phyloP scores from a whole-genome alignment of 23 tunicate species.

The Halocynthia roretzi region DNA sequence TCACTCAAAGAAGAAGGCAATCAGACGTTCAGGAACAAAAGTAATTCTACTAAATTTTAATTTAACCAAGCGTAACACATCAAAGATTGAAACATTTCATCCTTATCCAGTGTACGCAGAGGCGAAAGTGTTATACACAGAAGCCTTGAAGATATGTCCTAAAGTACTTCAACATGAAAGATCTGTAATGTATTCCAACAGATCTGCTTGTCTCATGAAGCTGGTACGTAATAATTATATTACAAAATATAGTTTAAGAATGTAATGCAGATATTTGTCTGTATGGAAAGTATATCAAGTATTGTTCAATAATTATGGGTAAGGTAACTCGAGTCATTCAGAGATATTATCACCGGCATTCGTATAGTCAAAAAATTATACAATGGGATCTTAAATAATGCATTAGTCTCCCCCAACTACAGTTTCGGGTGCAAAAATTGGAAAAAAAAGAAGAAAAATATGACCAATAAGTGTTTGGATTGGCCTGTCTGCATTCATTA shows the following conservation, averaged over 20 bases:
- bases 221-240: slow-evolving; percentile 2
- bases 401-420: no score
- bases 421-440: no score
- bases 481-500: no score
- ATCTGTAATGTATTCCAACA: slow-evolving; percentile 50
- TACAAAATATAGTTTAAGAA: not conserved
- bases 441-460: no score
- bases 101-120: slow-evolving; percentile 11
- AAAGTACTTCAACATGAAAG: slow-evolving; percentile 34
- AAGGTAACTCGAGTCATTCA: no score
- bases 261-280: no score
- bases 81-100: not conserved
- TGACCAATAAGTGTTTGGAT: no score
- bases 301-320: no score
- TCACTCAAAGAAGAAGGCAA: slow-evolving; percentile 43
- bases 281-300: no score
- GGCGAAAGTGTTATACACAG: slow-evolving; percentile 46
- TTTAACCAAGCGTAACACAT: not conserved
- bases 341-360: no score
- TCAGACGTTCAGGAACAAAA: slow-evolving; percentile 12
- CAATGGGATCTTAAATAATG: no score
- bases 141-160: slow-evolving; percentile 57
- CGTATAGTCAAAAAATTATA: no score
- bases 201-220: slow-evolving; percentile 43
- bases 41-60: not conserved